phyloP scores from a whole-genome alignment of 2,113 vertebrate species.

The Heterochromis multidens region DNA sequence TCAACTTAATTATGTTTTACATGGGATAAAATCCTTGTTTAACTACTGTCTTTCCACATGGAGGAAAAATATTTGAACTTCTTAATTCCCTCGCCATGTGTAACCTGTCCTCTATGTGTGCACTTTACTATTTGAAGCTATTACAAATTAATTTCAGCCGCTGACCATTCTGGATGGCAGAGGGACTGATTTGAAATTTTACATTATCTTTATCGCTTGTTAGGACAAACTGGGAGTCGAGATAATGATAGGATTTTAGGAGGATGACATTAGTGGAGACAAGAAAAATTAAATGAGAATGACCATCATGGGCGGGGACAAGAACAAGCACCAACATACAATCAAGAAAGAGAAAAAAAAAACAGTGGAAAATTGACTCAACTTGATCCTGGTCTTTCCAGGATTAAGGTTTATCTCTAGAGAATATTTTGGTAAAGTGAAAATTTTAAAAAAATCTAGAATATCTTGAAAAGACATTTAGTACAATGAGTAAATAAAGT shows the following conservation, averaged over 20 bases:
- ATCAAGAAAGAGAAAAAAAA: background rate
- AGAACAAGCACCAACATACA: background rate
- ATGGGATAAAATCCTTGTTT: constrained; percentile 58
- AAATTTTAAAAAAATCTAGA: background rate
- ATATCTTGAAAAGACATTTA: background rate
- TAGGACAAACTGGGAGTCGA: background rate
- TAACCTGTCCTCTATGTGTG: constrained; percentile 3
- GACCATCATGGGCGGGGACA: background rate
- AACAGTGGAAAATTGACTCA: background rate
- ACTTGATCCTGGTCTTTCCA: background rate
- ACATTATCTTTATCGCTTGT: constrained; percentile 17
- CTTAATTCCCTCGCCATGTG: constrained; percentile 20
- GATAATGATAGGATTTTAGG: background rate
- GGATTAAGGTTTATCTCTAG: background rate
- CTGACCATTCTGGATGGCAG: background rate
- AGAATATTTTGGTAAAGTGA: background rate
- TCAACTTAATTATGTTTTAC: constrained; percentile 66
- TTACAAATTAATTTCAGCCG: constrained; percentile 62
- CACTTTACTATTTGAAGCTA: constrained; percentile 58
- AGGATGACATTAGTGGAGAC: background rate
- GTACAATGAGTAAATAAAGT: background rate
- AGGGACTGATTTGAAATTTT: constrained; percentile 51
- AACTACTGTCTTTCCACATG: constrained; percentile 47
- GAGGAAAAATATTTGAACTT: constrained; percentile 27
- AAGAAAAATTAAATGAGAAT: background rate